Base-by-base conservation (phyloP, 2,888 invertebrate genomes). In the Megalurothrips usitatus region DNA sequence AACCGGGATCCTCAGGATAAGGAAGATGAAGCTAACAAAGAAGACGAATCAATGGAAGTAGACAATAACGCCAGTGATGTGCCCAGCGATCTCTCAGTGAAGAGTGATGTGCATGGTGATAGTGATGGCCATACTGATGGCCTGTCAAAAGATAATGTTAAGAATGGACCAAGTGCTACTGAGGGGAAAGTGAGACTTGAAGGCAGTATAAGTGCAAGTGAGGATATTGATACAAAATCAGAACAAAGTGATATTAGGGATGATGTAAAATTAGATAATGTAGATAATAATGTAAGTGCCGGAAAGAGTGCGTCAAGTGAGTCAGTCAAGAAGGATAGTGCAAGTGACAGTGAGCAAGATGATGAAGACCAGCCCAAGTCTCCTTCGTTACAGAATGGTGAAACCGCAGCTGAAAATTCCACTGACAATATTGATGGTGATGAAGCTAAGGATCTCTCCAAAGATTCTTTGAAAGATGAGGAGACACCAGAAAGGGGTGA, bases 401-500 rank as follows among this genome's bases (percentile, higher is more conserved):
- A 80, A 26, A 26, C 47, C 14, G 17, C 43, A 80, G 68, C 34
- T 34, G 78, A 78, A 47, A 52, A 49, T 17, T 68, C 48, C 43
- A 34, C 14, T 79, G 78, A 79, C 80, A 83, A 83, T 83, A 43
- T 85, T 86, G 75, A 86, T 86, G 80, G 85, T 84, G 82, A 82
- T 86, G 80, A 87, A 86, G 84, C 85, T 86, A 82, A 86, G 85
- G 83, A 78, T 79, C 34, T 79, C 9, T 58, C 79, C 14, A 26
- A 23, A 58, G 58, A 58, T 47, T 48, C 79, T 11, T 26, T 34
- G 23, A 63, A 28, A 79, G 85, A 86, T 80, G 88, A 88, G 81
- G 87, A 87, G 79, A 87, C 84, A 6, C 84, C 84, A 48, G 84
- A 84, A n/a, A 84, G 84, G 81, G 81, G 79, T 12, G 83, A 83